Evolutionary conservation across 2,888 invertebrate species (phyloP), one percentile per base, ranked within the genome.

Genomic region (Phaonia tiefii): DNA sequence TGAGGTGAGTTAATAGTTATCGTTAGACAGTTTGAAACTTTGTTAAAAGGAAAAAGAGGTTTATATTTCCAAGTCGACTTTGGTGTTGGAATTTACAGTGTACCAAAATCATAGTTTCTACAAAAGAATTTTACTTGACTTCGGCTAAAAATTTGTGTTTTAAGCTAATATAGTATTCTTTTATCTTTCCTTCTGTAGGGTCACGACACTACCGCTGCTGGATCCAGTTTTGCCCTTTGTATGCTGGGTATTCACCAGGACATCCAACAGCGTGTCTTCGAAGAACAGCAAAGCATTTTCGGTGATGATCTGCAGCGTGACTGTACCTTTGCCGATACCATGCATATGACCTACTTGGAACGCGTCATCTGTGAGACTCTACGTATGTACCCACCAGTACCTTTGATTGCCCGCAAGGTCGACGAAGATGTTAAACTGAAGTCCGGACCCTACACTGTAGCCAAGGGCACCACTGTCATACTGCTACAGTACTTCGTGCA

Each of bases 201-300:
- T 2, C 96, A 96, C 89, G 96, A 96, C 86, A 96, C 96, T 3
- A 96, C 96, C 0, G 95, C 96, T 11, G 95, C 97, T 25, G 97
- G 95, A 1, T 95, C 97, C 83, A 96, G 96, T 88, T 98, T 97
- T 92, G 95, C 95, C 78, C 92, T 97, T 3, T 96, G 95, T 84
- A 92, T 97, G 86, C 93, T 98, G 87, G 97, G 96, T 1, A 92
- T 95, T 54, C 94, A 97, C 87, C 95, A 95, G 49, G 92, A 96
- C 13, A 93, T 97, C 46, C 97, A 98, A 91, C 92, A 92, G 0
- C 94, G 91, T 85, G 95, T 95, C 0, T 93, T 94, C 85, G 93
- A 95, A 76, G 96, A 96, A 86, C 89, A 96, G 67, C 93, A 95
- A 83, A 92, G 93, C 17, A 95, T 96, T 84, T 96, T 96, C 85